Conservation (phyloP, 2,797 vertebrate genomes). For the Amblyopsis hoosieri region DNA sequence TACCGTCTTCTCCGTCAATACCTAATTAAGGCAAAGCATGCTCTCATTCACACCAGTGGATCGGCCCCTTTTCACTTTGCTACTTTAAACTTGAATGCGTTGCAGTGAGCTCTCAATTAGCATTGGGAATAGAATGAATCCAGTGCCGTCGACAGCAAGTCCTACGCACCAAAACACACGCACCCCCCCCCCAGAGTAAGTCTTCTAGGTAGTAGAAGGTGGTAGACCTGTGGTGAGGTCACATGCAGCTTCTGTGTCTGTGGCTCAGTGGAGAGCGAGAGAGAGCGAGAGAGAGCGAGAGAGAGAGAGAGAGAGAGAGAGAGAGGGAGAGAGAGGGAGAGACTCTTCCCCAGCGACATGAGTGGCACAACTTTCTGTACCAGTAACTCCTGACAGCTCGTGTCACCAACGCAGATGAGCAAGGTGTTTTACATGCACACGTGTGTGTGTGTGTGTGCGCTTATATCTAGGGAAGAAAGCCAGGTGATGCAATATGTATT, state of each 20-base stretch:
- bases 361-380: conserved; percentile 33
- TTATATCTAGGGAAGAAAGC: conserved; percentile 15
- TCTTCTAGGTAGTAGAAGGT: too few relatives aligned
- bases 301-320: conserved; percentile 18
- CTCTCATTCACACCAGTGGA: too few relatives aligned
- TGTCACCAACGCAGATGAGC: conserved; percentile 29
- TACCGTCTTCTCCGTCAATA: too few relatives aligned
- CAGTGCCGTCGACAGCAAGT: conserved; percentile 46
- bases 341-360: conserved; percentile 36
- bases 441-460: conserved; percentile 17
- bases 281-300: not conserved
- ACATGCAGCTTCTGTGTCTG: too few relatives aligned
- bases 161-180: not conserved
- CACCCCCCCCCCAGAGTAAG: not conserved
- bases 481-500: conserved; percentile 18
- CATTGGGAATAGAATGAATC: conserved; percentile 62
- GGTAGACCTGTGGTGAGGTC: not conserved
- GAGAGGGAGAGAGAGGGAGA: conserved; percentile 21
- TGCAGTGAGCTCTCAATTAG: conserved; percentile 62
- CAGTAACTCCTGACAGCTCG: conserved; percentile 47
- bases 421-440: conserved; percentile 9
- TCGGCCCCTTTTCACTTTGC: too few relatives aligned
- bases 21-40: too few relatives aligned
- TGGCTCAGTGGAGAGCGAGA: not conserved
- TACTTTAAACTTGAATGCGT: conserved; percentile 33